Evolutionary conservation across 2,888 invertebrate genomes (phyloP), one percentile per base, ranked within the genome.

Genomic region (Pomacea canaliculata): DNA sequence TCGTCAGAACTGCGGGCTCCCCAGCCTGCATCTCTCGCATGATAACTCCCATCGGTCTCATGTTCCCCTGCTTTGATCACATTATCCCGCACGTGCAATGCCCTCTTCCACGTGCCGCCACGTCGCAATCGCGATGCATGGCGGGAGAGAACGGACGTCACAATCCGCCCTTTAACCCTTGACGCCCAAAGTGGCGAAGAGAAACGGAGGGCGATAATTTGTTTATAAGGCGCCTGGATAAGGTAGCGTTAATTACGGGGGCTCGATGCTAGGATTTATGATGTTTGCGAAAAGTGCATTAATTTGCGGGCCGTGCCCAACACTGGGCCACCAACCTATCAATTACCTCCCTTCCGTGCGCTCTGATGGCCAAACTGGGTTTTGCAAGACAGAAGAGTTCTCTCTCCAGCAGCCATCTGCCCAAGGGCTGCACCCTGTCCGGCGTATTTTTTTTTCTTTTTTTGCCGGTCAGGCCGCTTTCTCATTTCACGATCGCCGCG

Each of bases 251-350:
- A 68, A 74, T 74, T 59, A 74, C n/a, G 68, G 66, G 66, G 27
- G 56, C 59, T 66, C 37, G 13, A 48, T 37, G 68, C 48, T 48
- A 23, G 68, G 74, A 74, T 69, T 74, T 74, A 74, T 74, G 74
- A 74, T 74, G 69, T 74, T 74, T 74, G 74, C 74, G 69, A 60
- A 74, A 74, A 74, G 74, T 74, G 74, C 68, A 74, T 74, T 74
- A 74, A 74, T 74, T 74, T 74, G 68, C 18, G 62, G 66, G 49
- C 74, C 60, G 59, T n/a, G 18, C 10, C 23, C 51, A 60, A 60
- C 73, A 48, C 68, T 74, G 18, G 59, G 59, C 27, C n/a, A 62
- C 48, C 68, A 68, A 62, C 69, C 67, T 74, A 74, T 74, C 69
- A 74, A 74, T 74, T 74, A 74, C n/a, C 69, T 60, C 56, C 69